These are phyloP conservation scores for Mantis religiosa DNA, from an alignment of 2,888 invertebrate species.

Conservation along the genomic window DNA sequence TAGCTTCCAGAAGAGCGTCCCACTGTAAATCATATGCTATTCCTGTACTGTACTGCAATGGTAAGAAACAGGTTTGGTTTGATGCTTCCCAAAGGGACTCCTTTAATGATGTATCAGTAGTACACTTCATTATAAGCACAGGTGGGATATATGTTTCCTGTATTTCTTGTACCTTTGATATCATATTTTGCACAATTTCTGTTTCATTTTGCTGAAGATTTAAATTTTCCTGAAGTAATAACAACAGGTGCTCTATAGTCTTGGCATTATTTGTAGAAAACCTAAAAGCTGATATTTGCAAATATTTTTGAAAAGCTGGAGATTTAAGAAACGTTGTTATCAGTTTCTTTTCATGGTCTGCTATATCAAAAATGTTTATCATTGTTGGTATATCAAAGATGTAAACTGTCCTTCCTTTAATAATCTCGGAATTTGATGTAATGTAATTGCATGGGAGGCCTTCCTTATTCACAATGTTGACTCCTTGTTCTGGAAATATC, in stretches of 20 bases:
- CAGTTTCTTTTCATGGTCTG: background rate
- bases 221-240: background rate
- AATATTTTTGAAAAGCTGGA: background rate
- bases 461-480: background rate
- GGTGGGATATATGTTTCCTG: background rate
- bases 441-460: background rate
- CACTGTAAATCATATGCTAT: background rate
- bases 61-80: constrained; percentile 1
- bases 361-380: background rate
- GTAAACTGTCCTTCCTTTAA: background rate
- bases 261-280: background rate
- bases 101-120: background rate
- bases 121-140: background rate
- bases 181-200: background rate
- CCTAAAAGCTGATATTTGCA: background rate
- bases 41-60: background rate
- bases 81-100: background rate
- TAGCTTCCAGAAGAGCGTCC: background rate
- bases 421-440: background rate
- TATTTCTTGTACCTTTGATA: background rate
- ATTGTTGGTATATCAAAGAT: background rate
- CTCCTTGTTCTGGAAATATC: background rate
- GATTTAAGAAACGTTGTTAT: background rate
- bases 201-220: background rate
- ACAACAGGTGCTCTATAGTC: background rate